phyloP scores from a whole-genome alignment of 30 jellyfish, hydroid and myxozoan genomes.

The Aurelia aurita complex sp. Pacific region DNA sequence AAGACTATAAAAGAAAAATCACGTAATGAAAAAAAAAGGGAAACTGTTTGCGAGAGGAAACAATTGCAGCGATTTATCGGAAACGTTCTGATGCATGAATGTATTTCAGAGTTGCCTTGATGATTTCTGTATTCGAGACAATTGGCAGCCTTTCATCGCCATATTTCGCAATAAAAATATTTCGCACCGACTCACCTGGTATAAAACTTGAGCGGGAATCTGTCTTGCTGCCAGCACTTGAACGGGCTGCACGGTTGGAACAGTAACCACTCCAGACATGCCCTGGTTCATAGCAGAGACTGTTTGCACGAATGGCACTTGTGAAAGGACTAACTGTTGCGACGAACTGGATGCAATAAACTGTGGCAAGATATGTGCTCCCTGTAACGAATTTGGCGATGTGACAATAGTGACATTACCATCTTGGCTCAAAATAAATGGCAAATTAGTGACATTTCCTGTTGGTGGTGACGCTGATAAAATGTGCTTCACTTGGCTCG shows the following conservation, averaged over 20 bases:
- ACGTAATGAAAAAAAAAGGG: too few species aligned
- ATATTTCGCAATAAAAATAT: too few species aligned
- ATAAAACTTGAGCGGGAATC: constrained; percentile 43
- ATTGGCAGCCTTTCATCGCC: too few species aligned
- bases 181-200: constrained; percentile 29
- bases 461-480: constrained; percentile 82
- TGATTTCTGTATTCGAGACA: too few species aligned
- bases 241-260: constrained; percentile 52
- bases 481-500: constrained; percentile 57
- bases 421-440: constrained; percentile 91
- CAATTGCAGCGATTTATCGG: too few species aligned
- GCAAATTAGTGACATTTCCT: constrained; percentile 80
- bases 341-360: constrained; percentile 53
- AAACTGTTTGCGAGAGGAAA: too few species aligned
- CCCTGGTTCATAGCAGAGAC: constrained; percentile 86
- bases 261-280: constrained; percentile 62
- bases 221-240: constrained; percentile 58
- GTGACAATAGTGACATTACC: constrained; percentile 86
- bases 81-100: too few species aligned
- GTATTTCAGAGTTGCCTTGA: too few species aligned
- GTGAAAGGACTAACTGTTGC: constrained; percentile 90
- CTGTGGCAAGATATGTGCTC: constrained; percentile 62
- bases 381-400: constrained; percentile 57
- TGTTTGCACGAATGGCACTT: constrained; percentile 88
- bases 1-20: too few species aligned